Percentiles rank a stretch among this genome's conserved stretches.
Evolutionary conservation across 2,888 invertebrate species (phyloP).

Genomic region (Neoitamus cyanurus): DNA sequence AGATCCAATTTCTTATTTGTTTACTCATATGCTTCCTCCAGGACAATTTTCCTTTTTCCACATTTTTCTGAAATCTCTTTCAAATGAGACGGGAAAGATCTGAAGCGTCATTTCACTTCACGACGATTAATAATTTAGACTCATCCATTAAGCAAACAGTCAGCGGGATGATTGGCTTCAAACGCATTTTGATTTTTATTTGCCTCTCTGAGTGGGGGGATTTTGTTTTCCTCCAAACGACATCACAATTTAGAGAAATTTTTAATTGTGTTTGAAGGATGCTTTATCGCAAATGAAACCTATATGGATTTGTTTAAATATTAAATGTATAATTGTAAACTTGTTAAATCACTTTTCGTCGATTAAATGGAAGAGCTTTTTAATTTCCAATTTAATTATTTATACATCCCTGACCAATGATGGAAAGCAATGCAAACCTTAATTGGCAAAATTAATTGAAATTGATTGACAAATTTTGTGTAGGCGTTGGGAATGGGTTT

Average conservation of each 20-base stretch:
- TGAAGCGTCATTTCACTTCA: neutral
- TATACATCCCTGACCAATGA: too few relatives aligned
- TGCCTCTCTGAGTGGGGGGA: neutral
- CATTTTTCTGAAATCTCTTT: neutral
- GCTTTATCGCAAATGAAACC: neutral
- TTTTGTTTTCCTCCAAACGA: neutral
- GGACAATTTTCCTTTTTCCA: neutral
- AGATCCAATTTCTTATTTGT: neutral
- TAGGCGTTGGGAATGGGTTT: too few relatives aligned
- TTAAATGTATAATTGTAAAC: neutral
- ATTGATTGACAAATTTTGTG: too few relatives aligned
- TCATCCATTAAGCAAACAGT: conserved; percentile 5
- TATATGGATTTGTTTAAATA: neutral
- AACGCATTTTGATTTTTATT: neutral
- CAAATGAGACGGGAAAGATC: conserved; percentile 1
- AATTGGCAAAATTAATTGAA: too few relatives aligned
- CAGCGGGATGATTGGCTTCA: neutral
- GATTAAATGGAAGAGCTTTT: too few relatives aligned
- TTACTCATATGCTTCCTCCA: neutral
- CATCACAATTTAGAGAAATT: neutral
- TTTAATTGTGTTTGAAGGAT: neutral
- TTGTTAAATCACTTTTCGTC: too few relatives aligned
- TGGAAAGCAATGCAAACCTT: too few relatives aligned
- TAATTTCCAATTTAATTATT: too few relatives aligned
- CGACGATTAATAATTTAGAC: neutral